Conservation (phyloP, 2,797 vertebrate genomes). For the Lemur catta region DNA sequence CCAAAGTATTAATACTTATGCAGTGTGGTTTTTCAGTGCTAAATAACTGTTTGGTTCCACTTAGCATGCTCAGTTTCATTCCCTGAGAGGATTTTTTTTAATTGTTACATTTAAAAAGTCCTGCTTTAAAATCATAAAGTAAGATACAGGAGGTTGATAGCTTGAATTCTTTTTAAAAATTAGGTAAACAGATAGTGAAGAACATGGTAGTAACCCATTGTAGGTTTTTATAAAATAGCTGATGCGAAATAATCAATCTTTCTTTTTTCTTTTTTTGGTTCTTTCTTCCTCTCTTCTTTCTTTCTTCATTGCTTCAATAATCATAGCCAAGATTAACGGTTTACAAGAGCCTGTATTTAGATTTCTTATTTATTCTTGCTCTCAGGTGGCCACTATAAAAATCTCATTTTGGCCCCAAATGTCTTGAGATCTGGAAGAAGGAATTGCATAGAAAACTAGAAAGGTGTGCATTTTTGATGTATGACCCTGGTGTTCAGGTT, state of each 20-base stretch:
- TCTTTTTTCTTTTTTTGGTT: not conserved
- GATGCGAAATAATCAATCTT: not conserved
- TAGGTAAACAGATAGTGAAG: not conserved
- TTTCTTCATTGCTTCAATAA: not conserved
- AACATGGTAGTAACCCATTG: not conserved
- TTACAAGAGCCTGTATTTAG: not conserved
- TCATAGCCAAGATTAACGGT: not conserved
- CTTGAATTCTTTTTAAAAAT: conserved; percentile 29
- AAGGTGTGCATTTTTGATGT: not conserved
- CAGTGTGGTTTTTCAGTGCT: not conserved
- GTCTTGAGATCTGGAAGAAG: not conserved
- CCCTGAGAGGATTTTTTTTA: not conserved
- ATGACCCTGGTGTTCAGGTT: not conserved
- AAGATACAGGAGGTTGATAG: not conserved
- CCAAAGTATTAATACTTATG: not conserved
- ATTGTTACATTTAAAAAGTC: not conserved
- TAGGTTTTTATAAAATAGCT: not conserved
- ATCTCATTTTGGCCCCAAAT: conserved; percentile 2
- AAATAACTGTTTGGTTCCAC: not conserved
- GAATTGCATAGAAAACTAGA: not conserved
- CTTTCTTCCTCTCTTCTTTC: not conserved
- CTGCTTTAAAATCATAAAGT: conserved; percentile 16
- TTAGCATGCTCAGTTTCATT: not conserved
- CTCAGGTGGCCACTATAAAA: not conserved
- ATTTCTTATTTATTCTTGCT: conserved; percentile 1